Evolutionary conservation across 2,888 invertebrate genomes (phyloP).

Genomic region (Brachypalpus laphriformis): DNA sequence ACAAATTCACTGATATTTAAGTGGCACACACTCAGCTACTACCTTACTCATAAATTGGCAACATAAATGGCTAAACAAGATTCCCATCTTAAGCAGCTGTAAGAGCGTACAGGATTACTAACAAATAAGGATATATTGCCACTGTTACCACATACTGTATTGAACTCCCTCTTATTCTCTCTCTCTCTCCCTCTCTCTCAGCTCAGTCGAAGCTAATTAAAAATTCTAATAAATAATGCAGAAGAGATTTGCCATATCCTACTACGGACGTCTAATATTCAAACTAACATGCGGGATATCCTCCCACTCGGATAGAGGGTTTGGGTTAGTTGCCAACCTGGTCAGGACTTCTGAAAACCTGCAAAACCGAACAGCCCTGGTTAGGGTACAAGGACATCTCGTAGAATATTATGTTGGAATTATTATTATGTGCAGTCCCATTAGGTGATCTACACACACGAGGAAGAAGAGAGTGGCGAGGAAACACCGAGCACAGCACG

Average conservation of each 20-base stretch:
- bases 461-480: background rate
- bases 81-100: slow-evolving; percentile 71
- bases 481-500: slow-evolving; percentile 15
- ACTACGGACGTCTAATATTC: slow-evolving; percentile 48
- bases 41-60: slow-evolving; percentile 58
- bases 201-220: slow-evolving; percentile 57
- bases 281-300: slow-evolving; percentile 18
- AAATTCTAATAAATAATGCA: slow-evolving; percentile 73
- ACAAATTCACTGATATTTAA: slow-evolving; percentile 56
- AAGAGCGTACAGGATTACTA: slow-evolving; percentile 64
- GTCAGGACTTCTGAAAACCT: slow-evolving; percentile 7
- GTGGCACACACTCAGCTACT: slow-evolving; percentile 24
- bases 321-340: background rate
- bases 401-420: slow-evolving; percentile 69
- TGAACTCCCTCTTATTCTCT: too few relatives aligned
- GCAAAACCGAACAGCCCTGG: background rate
- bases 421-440: slow-evolving; percentile 72
- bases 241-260: slow-evolving; percentile 68
- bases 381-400: slow-evolving; percentile 41
- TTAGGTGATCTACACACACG: slow-evolving; percentile 39
- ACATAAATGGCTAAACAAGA: slow-evolving; percentile 69
- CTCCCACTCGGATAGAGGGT: background rate
- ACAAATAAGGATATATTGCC: slow-evolving; percentile 57
- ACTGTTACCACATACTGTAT: slow-evolving; percentile 16
- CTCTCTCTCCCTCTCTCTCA: background rate